These are phyloP conservation scores for Scalopus aquaticus DNA, from an alignment of 2,113 vertebrate species.

Conservation along the genomic window DNA sequence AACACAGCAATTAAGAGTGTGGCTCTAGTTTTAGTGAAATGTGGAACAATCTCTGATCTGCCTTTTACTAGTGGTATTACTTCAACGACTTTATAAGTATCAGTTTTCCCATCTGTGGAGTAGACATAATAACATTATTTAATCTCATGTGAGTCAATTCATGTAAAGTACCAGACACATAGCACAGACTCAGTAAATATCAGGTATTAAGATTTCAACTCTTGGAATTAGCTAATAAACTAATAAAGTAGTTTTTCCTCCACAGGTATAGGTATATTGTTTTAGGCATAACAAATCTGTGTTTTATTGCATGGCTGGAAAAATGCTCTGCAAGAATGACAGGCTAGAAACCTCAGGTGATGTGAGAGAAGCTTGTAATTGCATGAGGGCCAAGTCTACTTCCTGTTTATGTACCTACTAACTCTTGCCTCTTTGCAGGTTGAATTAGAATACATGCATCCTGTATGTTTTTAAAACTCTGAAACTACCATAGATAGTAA, in stretches of 20 bases:
- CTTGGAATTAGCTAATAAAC: background rate
- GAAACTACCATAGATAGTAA: background rate
- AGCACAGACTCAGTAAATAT: background rate
- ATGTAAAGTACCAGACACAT: background rate
- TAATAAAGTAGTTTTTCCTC: background rate
- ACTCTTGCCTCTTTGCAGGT: background rate
- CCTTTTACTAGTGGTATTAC: background rate
- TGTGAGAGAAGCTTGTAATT: background rate
- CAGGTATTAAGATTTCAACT: background rate
- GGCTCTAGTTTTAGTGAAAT: background rate
- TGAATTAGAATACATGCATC: background rate
- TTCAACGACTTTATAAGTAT: background rate
- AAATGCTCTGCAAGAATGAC: background rate
- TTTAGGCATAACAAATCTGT: background rate
- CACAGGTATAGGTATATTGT: too few species aligned
- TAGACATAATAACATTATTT: background rate
- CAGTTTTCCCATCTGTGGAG: too few species aligned
- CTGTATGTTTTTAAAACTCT: background rate
- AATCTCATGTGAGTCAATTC: background rate
- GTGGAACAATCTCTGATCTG: background rate
- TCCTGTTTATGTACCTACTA: background rate
- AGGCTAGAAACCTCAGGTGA: background rate
- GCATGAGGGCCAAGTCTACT: background rate
- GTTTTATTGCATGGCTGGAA: background rate
- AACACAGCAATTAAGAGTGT: background rate